Conservation (phyloP, 1,140 invertebrate genomes). For the Leptoteleia sp. region DNA sequence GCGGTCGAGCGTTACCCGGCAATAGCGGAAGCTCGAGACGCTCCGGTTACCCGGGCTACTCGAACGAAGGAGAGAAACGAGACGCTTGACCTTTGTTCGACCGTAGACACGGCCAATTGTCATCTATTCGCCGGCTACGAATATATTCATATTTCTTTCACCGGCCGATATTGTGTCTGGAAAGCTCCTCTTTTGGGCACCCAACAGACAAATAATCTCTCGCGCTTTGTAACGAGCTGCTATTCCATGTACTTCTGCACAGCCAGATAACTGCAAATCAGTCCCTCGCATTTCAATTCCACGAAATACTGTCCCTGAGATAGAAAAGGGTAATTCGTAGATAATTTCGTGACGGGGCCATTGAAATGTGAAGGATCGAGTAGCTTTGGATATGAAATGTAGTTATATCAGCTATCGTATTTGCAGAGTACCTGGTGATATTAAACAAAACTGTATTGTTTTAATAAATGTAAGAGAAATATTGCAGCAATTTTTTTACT, state of each 20-base stretch:
- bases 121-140: constrained; percentile 12
- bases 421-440: no score
- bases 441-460: no score
- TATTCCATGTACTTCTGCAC: neutral
- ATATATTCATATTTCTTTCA: constrained; percentile 35
- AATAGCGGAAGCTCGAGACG: constrained; percentile 36
- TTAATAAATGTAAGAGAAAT: no score
- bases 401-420: no score
- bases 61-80: constrained; percentile 33
- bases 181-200: constrained; percentile 10
- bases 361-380: constrained; percentile 3
- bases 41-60: constrained; percentile 21
- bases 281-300: constrained; percentile 16
- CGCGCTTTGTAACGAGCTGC: constrained; percentile 27
- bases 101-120: constrained; percentile 30
- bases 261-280: constrained; percentile 30
- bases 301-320: neutral
- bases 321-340: constrained; percentile 5
- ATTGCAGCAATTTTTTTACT: no score
- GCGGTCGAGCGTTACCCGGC: constrained; percentile 25
- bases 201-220: constrained; percentile 18
- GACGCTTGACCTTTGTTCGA: constrained; percentile 41
- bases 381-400: no score
- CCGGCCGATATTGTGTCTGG: constrained; percentile 15
- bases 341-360: constrained; percentile 27